Percentiles rank a stretch among this genome's conserved stretches.
Conservation (phyloP, 1,140 invertebrate species). For the Trypoxylus dichotomus region DNA sequence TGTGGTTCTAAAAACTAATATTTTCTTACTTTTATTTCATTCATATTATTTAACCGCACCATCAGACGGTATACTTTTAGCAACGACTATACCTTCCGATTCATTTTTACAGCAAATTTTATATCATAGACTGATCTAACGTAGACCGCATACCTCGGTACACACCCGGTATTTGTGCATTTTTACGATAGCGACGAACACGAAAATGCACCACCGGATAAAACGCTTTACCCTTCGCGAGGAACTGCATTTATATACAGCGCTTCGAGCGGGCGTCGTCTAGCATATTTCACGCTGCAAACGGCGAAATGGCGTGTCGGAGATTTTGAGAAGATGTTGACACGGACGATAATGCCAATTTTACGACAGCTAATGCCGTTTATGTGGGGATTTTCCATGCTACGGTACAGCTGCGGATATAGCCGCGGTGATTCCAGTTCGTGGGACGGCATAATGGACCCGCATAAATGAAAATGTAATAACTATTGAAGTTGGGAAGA, state of each 20-base stretch:
- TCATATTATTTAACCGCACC: too few species aligned
- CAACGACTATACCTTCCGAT: too few species aligned
- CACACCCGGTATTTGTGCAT: neutral
- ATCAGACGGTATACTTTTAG: too few species aligned
- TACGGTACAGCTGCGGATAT: neutral
- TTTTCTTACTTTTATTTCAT: too few species aligned
- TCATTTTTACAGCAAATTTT: neutral
- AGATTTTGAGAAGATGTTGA: constrained; percentile 21
- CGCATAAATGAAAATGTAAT: constrained; percentile 19
- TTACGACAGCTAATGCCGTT: constrained; percentile 20
- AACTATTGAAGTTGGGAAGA: neutral
- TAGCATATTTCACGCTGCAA: neutral
- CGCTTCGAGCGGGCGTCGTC: neutral
- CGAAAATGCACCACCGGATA: constrained; percentile 9
- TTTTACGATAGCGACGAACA: neutral
- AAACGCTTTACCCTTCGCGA: neutral
- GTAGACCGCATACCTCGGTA: neutral
- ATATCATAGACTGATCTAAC: neutral
- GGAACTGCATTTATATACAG: neutral
- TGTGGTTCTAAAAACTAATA: too few species aligned
- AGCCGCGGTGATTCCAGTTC: neutral
- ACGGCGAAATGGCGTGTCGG: constrained; percentile 14
- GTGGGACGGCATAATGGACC: constrained; percentile 15
- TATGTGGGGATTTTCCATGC: constrained; percentile 11
- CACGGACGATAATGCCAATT: constrained; percentile 21